Base-by-base conservation (phyloP, 2,888 invertebrate genomes). In the Drosophila maculinotata region DNA sequence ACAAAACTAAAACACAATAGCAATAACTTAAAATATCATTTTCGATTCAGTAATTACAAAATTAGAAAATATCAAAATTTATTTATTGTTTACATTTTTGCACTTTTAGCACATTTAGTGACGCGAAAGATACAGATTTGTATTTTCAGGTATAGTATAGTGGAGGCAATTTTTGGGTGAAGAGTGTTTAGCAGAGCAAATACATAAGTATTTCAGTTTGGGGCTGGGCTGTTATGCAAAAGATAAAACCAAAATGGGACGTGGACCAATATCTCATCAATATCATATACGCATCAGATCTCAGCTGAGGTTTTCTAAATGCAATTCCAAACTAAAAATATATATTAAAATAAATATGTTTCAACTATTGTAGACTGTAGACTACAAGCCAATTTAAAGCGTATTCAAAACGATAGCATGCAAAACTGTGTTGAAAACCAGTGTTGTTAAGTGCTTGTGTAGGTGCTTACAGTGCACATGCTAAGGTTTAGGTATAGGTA, bases 171-270 rank as follows among this genome's bases (percentile, higher is more conserved):
- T 33, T 33, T 10, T n/a, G n/a, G n/a, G n/a, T n/a, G n/a, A n/a
- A n/a, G 17, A 17, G 30, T 53, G 42, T 33, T 42, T 56, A 9
- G 31, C 25, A 47, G 10, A 33, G 15, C 20, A 30, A n/a, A 44
- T 44, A 35, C 35, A 14, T 23, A 30, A 4, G 30, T 45, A 2
- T 14, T 30, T 44, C 10, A 9, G 10, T 8, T 15, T 12, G 17
- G 52, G 44, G 6, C 47, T 51, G 26, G 30, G 38, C 35, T 38
- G 41, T 59, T 85, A 79, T 81, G 82, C 86, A 85, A 70, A 77
- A 85, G 56, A n/a, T 82, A 62, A 68, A 70, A 82, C 70, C 79
- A 59, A 77, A 45, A 47, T 57, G 44, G 45, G 45, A 51, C 35
- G 41, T 33, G 10, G 8, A 53, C 63, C 76, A 77, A 81, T 69